Evolutionary conservation across 2,888 invertebrate genomes (phyloP), one percentile per base, ranked within the genome.

Genomic region (Lacanobia oleracea): DNA sequence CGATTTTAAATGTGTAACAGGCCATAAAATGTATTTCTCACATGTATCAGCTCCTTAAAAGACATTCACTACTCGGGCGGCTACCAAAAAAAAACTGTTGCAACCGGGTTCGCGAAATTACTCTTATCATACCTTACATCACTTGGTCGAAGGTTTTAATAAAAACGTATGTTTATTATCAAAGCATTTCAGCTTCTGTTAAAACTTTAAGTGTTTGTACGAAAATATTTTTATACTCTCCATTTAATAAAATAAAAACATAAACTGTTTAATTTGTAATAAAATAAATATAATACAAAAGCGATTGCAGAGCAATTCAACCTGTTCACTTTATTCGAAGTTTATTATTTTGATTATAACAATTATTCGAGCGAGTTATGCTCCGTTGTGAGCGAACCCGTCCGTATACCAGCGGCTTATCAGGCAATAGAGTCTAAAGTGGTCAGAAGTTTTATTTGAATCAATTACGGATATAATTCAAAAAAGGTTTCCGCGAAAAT

Each of bases 91-190:
- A 85, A 86, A 85, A 68, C 87, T 85, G 85, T 83, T 75, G 87
- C 87, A 86, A 86, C 86, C 86, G 85, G 84, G 82, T 90, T 88
- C 88, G 84, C 84, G 51, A 91, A 90, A 90, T 89, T 87, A 85
- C 81, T 83, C 90, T 94, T 93, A 93, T 93, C 92, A 77, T 74
- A 69, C 87, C 86, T 90, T 88, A 88, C 87, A 90, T 92, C 91
- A 88, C 79, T 74, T 77, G 77, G 77, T 67, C 78, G 83, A 88
- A 84, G 82, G 82, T 82, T 78, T 83, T 61, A 77, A 83, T 92
- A 91, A 91, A 91, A 87, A 88, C 65, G 73, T 86, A 78, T 82
- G 81, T 92, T 92, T 92, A 92, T 88, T 84, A 79, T 75, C 81
- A 84, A 82, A 86, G 67, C 48, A 69, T 72, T 75, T 50, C 67